A percentile compares a stretch with the other conserved stretches of the same genome.
Conservation (phyloP, 2,888 invertebrate genomes). For the Platypus cylindrus region DNA sequence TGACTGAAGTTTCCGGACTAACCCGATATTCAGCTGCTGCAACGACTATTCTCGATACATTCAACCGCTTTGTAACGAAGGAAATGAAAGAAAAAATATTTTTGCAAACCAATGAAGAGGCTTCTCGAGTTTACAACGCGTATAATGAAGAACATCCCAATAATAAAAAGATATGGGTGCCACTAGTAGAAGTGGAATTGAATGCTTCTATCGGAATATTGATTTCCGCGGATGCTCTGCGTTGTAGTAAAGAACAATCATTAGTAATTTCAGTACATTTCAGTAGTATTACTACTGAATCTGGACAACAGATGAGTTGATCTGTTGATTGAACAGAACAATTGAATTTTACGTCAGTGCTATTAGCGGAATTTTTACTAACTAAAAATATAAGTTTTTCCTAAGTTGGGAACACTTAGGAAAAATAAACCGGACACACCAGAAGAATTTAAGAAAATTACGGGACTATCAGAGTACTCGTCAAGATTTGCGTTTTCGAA, state of each 20-base stretch:
- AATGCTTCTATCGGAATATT: neutral
- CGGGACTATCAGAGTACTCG: neutral
- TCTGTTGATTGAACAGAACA: no score
- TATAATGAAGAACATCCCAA: neutral
- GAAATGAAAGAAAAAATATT: neutral
- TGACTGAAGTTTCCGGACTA: neutral
- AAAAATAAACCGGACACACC: constrained; percentile 12
- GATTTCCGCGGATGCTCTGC: neutral
- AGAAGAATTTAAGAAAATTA: constrained; percentile 2
- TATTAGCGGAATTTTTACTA: constrained; percentile 7
- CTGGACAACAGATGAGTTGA: no score
- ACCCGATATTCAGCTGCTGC: neutral
- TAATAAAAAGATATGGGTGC: neutral
- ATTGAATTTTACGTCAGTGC: constrained; percentile 7
- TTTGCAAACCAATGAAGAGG: neutral
- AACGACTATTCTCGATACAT: no score
- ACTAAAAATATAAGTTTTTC: constrained; percentile 19
- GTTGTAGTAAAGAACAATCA: neutral
- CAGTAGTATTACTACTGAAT: no score
- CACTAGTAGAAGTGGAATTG: no score
- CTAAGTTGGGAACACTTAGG: constrained; percentile 9
- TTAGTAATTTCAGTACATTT: no score
- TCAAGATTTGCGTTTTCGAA: constrained; percentile 4
- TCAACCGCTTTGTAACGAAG: neutral
- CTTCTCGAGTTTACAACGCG: neutral